phyloP scores from a whole-genome alignment of 2,888 invertebrate genomes.

The Ophonus ardosiacus region DNA sequence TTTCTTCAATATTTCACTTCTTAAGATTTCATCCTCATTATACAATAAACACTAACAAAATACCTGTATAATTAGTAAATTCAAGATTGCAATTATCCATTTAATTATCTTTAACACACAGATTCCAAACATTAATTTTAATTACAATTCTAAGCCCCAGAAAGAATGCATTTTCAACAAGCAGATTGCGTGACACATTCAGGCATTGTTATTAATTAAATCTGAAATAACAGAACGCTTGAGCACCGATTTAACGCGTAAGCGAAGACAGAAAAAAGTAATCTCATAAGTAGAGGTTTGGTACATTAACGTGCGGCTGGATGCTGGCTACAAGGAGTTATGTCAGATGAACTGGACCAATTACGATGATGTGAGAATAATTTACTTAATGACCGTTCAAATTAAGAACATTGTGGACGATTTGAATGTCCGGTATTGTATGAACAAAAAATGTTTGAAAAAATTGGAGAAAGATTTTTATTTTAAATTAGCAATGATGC shows the following conservation, averaged over 20 bases:
- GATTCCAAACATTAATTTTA: constrained; percentile 37
- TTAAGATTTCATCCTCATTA: neutral
- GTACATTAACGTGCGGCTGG: constrained; percentile 43
- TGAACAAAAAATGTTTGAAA: neutral
- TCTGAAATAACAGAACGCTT: constrained; percentile 54
- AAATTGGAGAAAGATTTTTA: neutral
- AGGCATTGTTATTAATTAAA: constrained; percentile 60
- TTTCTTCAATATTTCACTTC: neutral
- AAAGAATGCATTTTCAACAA: constrained; percentile 31
- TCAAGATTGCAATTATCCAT: constrained; percentile 32
- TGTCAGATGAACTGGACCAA: neutral
- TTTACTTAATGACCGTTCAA: constrained; percentile 20
- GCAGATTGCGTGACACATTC: constrained; percentile 41
- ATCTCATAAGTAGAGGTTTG: constrained; percentile 28
- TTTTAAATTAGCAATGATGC: too few relatives aligned
- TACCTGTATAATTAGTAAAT: constrained; percentile 23
- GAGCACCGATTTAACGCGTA: constrained; percentile 58
- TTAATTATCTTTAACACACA: constrained; percentile 48
- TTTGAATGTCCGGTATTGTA: neutral
- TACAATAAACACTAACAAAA: constrained; percentile 28
- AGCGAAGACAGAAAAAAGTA: constrained; percentile 41
- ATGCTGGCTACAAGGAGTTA: constrained; percentile 5
- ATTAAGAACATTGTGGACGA: constrained; percentile 8
- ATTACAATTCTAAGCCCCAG: constrained; percentile 13
- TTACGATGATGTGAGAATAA: neutral